Base-by-base conservation (phyloP, 2,797 vertebrate species). In the Lindbergichthys nudifrons region DNA sequence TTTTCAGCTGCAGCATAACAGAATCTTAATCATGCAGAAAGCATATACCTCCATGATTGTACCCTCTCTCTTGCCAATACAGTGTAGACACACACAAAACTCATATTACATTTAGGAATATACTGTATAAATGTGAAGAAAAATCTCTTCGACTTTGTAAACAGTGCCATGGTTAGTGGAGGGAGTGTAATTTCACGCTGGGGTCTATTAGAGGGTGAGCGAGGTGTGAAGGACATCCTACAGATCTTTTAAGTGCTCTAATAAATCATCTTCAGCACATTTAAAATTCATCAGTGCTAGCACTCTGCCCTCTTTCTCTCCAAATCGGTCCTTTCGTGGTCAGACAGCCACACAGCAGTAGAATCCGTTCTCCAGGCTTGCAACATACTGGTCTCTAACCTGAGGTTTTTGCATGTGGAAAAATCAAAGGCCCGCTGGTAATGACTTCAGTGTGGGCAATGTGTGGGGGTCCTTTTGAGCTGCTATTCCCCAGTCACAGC, bases 391-490 rank as follows among this genome's bases (percentile, higher is more conserved):
- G 82, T 86, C 79, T 87, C 85, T 83, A 82, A 88, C 83, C 82
- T 85, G 81, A 81, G 81, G 68, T 89, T 91, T 73, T 85, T 87
- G 81, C 70, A 74, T 82, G 83, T 88, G 78, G 75, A 90, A 92
- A 92, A 92, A 92, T 93, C 92, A 93, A 93, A 93, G 89, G 71
- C 69, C 75, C 1, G 43, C 66, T 73, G 66, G 75, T 93, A 94
- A 94, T 93, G 88, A 91, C 89, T 93, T 91, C 90, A 93, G 81
- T 73, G 80, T 93, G 91, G 84, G 75, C 85, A 59, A 68, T 68
- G 84, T 84, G 87, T 73, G 80, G 87, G 79, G 84, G 76, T 87
- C 86, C 77, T 67, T 85, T 86, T 84, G 84, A 89, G 84, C 87
- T 65, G 81, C 83, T 70, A 64, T 86, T 88, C 83, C 87, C 84